Evolutionary conservation across 1,140 invertebrate species (phyloP), one percentile per base, ranked within the genome.

Genomic region (Oscheius sp.): DNA sequence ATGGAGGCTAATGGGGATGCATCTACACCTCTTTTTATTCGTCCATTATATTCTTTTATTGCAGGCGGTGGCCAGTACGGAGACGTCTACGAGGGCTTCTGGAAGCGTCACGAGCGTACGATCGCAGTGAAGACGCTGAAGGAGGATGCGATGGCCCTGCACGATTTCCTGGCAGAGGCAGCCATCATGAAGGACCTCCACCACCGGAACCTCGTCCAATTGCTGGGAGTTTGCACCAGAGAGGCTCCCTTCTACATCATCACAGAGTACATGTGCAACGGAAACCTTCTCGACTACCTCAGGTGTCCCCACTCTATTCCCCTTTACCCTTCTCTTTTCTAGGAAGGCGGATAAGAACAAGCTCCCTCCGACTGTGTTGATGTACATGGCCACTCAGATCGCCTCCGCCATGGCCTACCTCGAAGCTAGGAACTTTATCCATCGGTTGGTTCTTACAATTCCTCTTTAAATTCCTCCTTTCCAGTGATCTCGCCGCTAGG

Each of bases 161-260:
- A 98, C 87, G 97, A 99, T 85, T 99, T 99, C 86, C 87, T 99
- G 20, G 95, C 97, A 85, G 97, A 99, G 87, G 97, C 97, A 3
- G 90, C 92, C 66, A 97, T 99, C 59, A 99, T 99, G 96, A 99
- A 99, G 85, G 94, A 97, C 87, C 96, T 99, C 93, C 94, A 95
- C 83, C 97, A 99, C 87, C 92, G 93, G 7, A 99, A 99, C 88
- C 88, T 99, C 73, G 95, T 99, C 64, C 94, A 98, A 87, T 88
- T 99, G 69, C 89, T 98, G 78, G 93, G 88, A 77, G 95, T 99
- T 32, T 99, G 95, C 87, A 99, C 95, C 0, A 87, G 94, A 32
- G 95, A 98, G 85, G 94, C 95, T 3, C 96, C 96, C 0, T 98
- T 98, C 86, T 99, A 97, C 85, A 99, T 99, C 79, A 95, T 99